phyloP scores from a whole-genome alignment of 2,888 invertebrate species.

The Leptarthrus brevirostris region DNA sequence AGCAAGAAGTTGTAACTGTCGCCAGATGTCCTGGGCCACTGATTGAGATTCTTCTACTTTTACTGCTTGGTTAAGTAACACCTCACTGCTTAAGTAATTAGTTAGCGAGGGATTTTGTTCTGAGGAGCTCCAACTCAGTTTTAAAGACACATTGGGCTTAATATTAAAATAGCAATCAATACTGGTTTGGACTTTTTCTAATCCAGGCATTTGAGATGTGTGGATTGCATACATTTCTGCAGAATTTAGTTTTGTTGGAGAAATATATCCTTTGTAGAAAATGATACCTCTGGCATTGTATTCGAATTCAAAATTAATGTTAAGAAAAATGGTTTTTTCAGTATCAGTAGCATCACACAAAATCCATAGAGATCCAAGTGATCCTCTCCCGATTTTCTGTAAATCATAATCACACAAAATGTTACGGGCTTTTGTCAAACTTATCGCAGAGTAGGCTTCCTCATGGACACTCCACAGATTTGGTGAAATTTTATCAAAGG shows the following conservation, averaged over 20 bases:
- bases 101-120: conserved; percentile 57
- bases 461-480: conserved; percentile 62
- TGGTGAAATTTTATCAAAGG: conserved; percentile 55
- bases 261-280: conserved; percentile 59
- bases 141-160: conserved; percentile 59
- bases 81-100: conserved; percentile 61
- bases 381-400: conserved; percentile 56
- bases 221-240: conserved; percentile 59
- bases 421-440: conserved; percentile 58
- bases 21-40: conserved; percentile 61
- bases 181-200: conserved; percentile 37
- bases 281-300: conserved; percentile 61
- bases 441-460: conserved; percentile 61
- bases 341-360: conserved; percentile 72
- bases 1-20: conserved; percentile 61
- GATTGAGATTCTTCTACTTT: conserved; percentile 58
- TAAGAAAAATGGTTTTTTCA: conserved; percentile 65
- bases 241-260: conserved; percentile 48
- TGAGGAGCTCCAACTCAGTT: conserved; percentile 60
- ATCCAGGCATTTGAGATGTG: conserved; percentile 39
- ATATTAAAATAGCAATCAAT: conserved; percentile 62
- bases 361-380: conserved; percentile 69
- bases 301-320: conserved; percentile 59
- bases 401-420: conserved; percentile 60
- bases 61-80: conserved; percentile 61